phyloP scores from a whole-genome alignment of 2,113 vertebrate genomes.

The Spilogale gracilis region DNA sequence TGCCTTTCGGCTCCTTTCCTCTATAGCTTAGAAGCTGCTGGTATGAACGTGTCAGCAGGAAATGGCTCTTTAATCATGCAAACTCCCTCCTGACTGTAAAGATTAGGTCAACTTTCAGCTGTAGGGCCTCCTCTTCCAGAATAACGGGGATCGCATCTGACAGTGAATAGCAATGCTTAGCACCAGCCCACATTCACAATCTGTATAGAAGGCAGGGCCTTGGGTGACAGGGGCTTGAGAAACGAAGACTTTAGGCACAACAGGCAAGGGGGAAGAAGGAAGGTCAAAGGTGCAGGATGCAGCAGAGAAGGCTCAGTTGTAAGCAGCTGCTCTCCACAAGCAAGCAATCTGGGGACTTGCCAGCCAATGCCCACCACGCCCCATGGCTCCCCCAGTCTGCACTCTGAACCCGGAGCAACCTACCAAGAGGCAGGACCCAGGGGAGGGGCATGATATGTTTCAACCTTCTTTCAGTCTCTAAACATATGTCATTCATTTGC shows the following conservation, averaged over 20 bases:
- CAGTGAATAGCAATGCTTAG: slow-evolving; percentile 73
- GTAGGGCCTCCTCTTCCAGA: slow-evolving; percentile 66
- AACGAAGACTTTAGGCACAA: neutral
- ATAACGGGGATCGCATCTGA: slow-evolving; percentile 79
- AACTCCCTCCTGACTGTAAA: slow-evolving; percentile 83
- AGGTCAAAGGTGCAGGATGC: neutral
- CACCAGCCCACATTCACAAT: slow-evolving; percentile 31
- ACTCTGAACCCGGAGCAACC: neutral
- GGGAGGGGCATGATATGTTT: neutral
- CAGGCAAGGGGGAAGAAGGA: rapidly evolving
- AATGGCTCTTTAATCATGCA: slow-evolving; percentile 85
- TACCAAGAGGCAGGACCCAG: neutral
- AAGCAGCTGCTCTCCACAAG: neutral
- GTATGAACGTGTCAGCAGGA: slow-evolving; percentile 82
- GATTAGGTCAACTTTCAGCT: slow-evolving; percentile 81
- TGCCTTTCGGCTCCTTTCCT: slow-evolving; percentile 75
- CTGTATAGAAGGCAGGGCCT: slow-evolving; percentile 63
- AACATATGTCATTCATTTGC: neutral
- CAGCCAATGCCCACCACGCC: too few relatives aligned
- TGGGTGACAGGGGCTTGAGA: slow-evolving; percentile 56
- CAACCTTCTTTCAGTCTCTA: neutral
- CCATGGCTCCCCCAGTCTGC: neutral
- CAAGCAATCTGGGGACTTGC: neutral
- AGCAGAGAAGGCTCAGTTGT: neutral
- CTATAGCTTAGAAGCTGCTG: slow-evolving; percentile 81